Percentiles rank a stretch among this genome's conserved stretches.
Conservation (phyloP, 2,113 vertebrate species). For the Pogona vitticeps region DNA sequence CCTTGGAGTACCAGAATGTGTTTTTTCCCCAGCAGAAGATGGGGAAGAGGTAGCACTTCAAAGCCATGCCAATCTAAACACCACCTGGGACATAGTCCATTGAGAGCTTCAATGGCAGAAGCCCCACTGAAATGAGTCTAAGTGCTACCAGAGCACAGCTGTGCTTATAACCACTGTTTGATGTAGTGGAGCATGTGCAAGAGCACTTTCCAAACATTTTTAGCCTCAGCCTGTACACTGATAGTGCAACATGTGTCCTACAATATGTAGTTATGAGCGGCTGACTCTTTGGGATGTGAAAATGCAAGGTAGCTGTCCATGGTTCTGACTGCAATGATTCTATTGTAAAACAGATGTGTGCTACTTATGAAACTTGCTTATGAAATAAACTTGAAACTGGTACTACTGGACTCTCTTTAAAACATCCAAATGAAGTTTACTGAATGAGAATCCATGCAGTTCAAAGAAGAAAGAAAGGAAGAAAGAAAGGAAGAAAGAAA, state of each 20-base stretch:
- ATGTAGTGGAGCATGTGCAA: neutral
- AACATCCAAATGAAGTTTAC: neutral
- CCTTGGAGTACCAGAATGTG: conserved; percentile 34
- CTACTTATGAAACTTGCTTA: too few species aligned
- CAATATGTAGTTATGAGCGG: conserved; percentile 22
- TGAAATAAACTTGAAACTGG: neutral
- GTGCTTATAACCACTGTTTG: neutral
- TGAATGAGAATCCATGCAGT: too few species aligned
- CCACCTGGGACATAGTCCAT: conserved; percentile 11
- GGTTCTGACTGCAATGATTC: conserved; percentile 44
- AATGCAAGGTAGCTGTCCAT: neutral
- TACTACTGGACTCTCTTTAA: neutral
- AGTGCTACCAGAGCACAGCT: neutral
- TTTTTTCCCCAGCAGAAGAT: conserved; percentile 47
- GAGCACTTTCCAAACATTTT: neutral
- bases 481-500: too few species aligned
- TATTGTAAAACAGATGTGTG: conserved; percentile 16
- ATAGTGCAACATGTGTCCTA: neutral
- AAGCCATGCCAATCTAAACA: conserved; percentile 52
- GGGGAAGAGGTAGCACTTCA: conserved; percentile 22
- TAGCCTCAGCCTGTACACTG: conserved; percentile 37
- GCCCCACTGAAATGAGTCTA: neutral
- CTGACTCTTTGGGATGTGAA: conserved; percentile 13
- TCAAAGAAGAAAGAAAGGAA: too few species aligned
- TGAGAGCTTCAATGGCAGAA: neutral